Evolutionary conservation across 2,888 invertebrate genomes (phyloP).

Genomic region (Arenicola marina): DNA sequence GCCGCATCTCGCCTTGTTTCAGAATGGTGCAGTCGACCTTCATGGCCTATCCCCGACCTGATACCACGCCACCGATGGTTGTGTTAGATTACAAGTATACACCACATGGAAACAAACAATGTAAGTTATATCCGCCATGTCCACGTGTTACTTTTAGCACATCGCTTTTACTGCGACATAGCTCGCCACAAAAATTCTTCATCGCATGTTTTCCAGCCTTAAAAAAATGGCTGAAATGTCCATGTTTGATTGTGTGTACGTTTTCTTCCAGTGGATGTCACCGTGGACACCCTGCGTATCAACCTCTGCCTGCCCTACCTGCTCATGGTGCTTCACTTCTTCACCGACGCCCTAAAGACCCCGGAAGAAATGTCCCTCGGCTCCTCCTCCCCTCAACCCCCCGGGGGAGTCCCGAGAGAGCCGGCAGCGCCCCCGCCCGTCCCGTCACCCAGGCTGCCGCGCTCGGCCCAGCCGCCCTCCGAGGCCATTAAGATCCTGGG

Average conservation of each 20-base stretch:
- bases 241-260: too few species aligned
- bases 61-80: constrained; percentile 67
- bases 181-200: too few species aligned
- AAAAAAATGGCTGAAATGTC: too few species aligned
- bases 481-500: constrained; percentile 71
- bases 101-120: constrained; percentile 65
- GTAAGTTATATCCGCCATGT: constrained; percentile 15
- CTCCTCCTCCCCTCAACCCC: constrained; percentile 63
- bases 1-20: too few species aligned
- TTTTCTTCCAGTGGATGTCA: constrained; percentile 73
- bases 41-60: too few species aligned
- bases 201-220: too few species aligned
- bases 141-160: constrained; percentile 37
- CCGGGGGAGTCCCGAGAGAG: constrained; percentile 2
- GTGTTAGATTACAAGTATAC: constrained; percentile 72
- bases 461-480: neutral
- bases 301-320: constrained; percentile 78
- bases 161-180: too few species aligned
- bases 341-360: constrained; percentile 66
- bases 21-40: constrained; percentile 1
- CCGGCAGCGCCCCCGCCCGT: neutral
- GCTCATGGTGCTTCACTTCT: constrained; percentile 66
- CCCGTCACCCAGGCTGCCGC: constrained; percentile 37
- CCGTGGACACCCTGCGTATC: constrained; percentile 74
- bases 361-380: constrained; percentile 6